phyloP scores from a whole-genome alignment of 2,797 vertebrate genomes.

The Centropyge bicolor region DNA sequence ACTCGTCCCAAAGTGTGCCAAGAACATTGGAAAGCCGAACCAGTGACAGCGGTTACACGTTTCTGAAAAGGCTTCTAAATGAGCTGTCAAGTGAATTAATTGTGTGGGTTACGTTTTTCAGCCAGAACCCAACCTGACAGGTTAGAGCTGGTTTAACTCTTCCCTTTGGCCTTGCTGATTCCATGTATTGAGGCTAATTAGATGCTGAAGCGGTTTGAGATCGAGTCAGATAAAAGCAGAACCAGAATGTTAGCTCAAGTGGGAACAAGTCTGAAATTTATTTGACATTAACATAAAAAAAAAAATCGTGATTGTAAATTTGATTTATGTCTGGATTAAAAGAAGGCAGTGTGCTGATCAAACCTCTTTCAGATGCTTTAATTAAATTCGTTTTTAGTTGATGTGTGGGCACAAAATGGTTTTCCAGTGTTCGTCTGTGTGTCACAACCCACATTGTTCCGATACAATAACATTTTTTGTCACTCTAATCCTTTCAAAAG shows the following conservation, averaged over 20 bases:
- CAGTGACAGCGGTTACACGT: not conserved
- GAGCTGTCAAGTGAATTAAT: not conserved
- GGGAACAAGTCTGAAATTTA: not conserved
- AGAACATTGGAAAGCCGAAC: constrained; percentile 2
- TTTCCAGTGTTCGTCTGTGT: not conserved
- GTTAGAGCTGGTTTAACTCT: not conserved
- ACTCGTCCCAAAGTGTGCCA: not conserved
- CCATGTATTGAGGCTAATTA: constrained; percentile 5
- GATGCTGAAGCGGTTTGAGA: constrained; percentile 5
- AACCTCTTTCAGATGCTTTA: not conserved
- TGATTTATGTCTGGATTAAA: not conserved
- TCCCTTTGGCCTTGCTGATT: not conserved
- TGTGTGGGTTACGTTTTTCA: not conserved
- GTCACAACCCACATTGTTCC: not conserved
- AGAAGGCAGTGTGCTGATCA: not conserved
- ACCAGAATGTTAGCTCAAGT: not conserved
- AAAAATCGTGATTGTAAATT: not conserved
- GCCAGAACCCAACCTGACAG: not conserved
- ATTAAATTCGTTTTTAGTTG: not conserved
- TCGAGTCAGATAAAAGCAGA: constrained; percentile 7
- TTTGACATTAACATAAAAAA: not conserved
- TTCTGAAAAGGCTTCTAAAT: not conserved
- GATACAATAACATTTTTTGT: constrained; percentile 4
- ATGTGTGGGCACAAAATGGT: not conserved
- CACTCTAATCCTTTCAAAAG: constrained; percentile 36